Evolutionary conservation across 2,113 vertebrate genomes (phyloP).

Genomic region (Chaetodon trifascialis): DNA sequence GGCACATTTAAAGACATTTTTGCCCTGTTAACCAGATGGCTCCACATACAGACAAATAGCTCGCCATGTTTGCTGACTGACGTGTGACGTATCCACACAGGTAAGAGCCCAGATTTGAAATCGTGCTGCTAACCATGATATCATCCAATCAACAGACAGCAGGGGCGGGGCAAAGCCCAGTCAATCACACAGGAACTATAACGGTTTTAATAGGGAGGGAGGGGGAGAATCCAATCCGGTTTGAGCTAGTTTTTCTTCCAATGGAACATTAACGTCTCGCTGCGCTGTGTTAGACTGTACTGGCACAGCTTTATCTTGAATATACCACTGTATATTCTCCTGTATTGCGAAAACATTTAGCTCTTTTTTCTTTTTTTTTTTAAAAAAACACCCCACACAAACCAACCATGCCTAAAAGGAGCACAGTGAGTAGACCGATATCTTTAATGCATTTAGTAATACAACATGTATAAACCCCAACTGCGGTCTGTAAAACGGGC

Average conservation of each 20-base stretch:
- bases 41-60: conserved; percentile 57
- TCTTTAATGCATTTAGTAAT: conserved; percentile 66
- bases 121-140: conserved; percentile 45
- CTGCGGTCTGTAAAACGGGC: conserved; percentile 29
- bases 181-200: conserved; percentile 81
- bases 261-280: conserved; percentile 86
- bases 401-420: conserved; percentile 90
- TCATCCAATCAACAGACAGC: conserved; percentile 72
- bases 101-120: conserved; percentile 81
- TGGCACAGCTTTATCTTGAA: conserved; percentile 80
- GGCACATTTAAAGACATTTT: conserved; percentile 30
- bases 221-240: conserved; percentile 89
- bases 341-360: conserved; percentile 48
- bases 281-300: conserved; percentile 79
- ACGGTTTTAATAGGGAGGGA: conserved; percentile 81
- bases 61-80: conserved; percentile 72
- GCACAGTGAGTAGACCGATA: conserved; percentile 84
- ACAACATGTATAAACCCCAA: conserved; percentile 53
- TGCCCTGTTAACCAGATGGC: conserved; percentile 61
- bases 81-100: conserved; percentile 75
- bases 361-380: conserved; percentile 42
- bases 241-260: conserved; percentile 90
- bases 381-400: conserved; percentile 57
- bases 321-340: conserved; percentile 71
- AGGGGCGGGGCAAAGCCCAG: conserved; percentile 46